Evolutionary conservation across 2,797 vertebrate genomes (phyloP), one percentile per base, ranked within the genome.

Genomic region (Pseudochromis fuscus): DNA sequence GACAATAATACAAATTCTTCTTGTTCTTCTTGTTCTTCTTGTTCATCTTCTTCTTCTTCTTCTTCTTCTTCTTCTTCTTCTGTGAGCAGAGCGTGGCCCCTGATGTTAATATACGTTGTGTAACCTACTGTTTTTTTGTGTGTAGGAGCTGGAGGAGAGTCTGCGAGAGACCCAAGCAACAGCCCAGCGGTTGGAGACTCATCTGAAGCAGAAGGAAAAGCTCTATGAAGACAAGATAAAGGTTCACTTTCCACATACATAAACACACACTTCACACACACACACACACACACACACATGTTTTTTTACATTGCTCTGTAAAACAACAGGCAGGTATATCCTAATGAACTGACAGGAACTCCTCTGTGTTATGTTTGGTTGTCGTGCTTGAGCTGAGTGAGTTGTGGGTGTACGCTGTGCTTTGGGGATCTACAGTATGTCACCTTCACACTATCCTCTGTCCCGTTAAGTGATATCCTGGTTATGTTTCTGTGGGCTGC

Each of bases 171-270:
- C 96, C 21, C 96, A 99, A 68, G 90, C 95, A 0, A 92, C 95
- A 67, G 95, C 96, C 25, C 97, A 98, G 69, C 95, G 97, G 25
- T 85, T 97, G 52, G 98, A 98, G 87, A 88, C 95, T 70, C 96
- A 98, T 63, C 92, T 99, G 91, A 97, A 97, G 74, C 97, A 99
- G 92, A 99, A 98, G 67, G 96, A 99, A 59, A 96, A 95, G 85
- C 95, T 97, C 79, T 98, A 96, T 33, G 97, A 98, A 76, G 98
- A 99, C 81, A 99, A 97, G 89, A 96, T 98, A 86, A 98, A 98
- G 96, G 98, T 98, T 67, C 12, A 13, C 40, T 70, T 44, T 68
- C 7, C 59, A 7, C 57, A 61, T 35, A 63, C 37, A 44, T 25
- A 21, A 23, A 40, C 10, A 27, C 5, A 5, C 2, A n/a, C n/a